These are phyloP conservation scores for Sesamia nonagrioides DNA, from an alignment of 1,140 invertebrate genomes.

Conservation along the genomic window DNA sequence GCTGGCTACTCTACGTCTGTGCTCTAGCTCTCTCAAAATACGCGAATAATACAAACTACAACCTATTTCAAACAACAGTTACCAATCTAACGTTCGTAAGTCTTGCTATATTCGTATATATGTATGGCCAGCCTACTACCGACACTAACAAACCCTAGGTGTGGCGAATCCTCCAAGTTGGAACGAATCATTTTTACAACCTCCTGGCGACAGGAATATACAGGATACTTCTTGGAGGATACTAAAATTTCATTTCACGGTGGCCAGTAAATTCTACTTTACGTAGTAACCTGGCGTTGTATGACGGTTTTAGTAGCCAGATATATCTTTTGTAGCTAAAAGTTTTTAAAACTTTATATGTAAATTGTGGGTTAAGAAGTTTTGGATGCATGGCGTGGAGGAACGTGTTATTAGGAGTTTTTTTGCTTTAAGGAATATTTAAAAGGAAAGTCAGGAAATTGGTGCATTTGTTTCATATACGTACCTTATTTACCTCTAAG, in stretches of 20 bases:
- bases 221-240: slow-evolving; percentile 22
- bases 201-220: slow-evolving; percentile 40
- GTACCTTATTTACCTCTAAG: too few relatives aligned
- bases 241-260: slow-evolving; percentile 48
- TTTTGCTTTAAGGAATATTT: too few relatives aligned
- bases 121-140: slow-evolving; percentile 4
- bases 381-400: neutral
- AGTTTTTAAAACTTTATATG: neutral
- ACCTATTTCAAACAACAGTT: neutral
- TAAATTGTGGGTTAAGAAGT: slow-evolving; percentile 1
- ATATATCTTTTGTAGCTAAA: slow-evolving; percentile 15
- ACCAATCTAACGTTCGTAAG: neutral
- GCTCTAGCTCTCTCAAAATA: too few relatives aligned
- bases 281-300: neutral
- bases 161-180: slow-evolving; percentile 51
- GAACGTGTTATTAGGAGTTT: neutral
- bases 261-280: slow-evolving; percentile 35
- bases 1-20: too few relatives aligned
- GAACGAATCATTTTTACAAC: slow-evolving; percentile 59
- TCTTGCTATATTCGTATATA: too few relatives aligned
- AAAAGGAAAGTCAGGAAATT: too few relatives aligned
- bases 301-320: slow-evolving; percentile 10
- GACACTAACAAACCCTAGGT: slow-evolving; percentile 29
- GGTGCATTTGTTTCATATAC: too few relatives aligned
- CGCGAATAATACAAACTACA: too few relatives aligned